Evolutionary conservation across 2,797 vertebrate species (phyloP).

Genomic region (Hoplostethus atlanticus): DNA sequence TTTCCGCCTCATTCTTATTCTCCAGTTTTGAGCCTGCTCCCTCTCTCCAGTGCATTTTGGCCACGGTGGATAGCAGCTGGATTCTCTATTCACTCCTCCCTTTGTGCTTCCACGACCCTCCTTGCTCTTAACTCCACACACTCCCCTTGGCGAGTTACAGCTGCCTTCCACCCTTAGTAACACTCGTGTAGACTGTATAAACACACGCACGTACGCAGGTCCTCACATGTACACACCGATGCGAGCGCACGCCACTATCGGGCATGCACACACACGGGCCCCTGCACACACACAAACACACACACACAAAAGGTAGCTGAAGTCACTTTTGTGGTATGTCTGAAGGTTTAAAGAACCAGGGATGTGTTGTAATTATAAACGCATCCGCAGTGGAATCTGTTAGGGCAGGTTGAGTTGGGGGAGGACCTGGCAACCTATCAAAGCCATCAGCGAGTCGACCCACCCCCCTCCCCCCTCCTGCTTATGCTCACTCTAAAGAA

Average conservation of each 20-base stretch:
- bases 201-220: constrained; percentile 47
- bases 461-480: constrained; percentile 35
- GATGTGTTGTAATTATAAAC: constrained; percentile 71
- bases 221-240: constrained; percentile 38
- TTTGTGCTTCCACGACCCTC: constrained; percentile 55
- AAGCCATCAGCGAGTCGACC: constrained; percentile 49
- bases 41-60: constrained; percentile 46
- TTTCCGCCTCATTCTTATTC: neutral
- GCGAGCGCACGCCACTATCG: neutral
- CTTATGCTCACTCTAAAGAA: constrained; percentile 43
- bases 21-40: neutral
- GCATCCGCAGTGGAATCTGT: constrained; percentile 72
- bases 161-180: constrained; percentile 71
- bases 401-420: constrained; percentile 66
- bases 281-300: constrained; percentile 6
- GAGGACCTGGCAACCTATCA: constrained; percentile 64
- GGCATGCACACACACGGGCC: neutral
- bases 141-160: constrained; percentile 54
- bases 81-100: constrained; percentile 67
- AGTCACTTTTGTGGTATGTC: constrained; percentile 77
- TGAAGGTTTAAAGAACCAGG: constrained; percentile 51
- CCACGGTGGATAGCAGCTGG: constrained; percentile 70
- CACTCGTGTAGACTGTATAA: constrained; percentile 51
- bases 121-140: constrained; percentile 22
- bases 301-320: constrained; percentile 45